A percentile compares a stretch with the other conserved stretches of the same genome.
Conservation (phyloP, 2,797 vertebrate species). For the Toxotes lorentzi region DNA sequence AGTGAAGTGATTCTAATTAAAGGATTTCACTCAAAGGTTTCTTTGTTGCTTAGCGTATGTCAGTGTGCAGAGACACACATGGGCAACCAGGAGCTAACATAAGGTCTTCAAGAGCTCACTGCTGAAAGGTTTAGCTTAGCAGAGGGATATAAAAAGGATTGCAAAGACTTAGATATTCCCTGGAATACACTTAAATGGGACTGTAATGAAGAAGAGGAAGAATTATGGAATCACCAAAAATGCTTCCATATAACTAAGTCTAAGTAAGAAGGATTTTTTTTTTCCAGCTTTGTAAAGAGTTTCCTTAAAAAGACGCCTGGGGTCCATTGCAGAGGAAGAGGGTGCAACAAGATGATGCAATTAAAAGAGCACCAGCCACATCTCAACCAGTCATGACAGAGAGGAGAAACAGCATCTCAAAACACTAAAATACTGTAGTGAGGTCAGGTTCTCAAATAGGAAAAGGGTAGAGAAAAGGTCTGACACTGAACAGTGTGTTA, state of each 20-base stretch:
- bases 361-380: background rate
- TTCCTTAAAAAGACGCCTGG: background rate
- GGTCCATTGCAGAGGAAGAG: background rate
- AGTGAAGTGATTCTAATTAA: slow-evolving; percentile 60
- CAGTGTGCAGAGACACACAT: slow-evolving; percentile 25
- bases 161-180: slow-evolving; percentile 49
- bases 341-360: background rate
- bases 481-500: background rate
- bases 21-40: slow-evolving; percentile 43
- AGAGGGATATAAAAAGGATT: slow-evolving; percentile 53
- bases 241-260: slow-evolving; percentile 11
- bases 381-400: background rate
- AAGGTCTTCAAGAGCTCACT: slow-evolving; percentile 38
- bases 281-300: slow-evolving; percentile 12
- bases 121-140: slow-evolving; percentile 39
- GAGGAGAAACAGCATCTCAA: background rate
- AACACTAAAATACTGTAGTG: background rate
- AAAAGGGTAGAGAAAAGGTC: background rate
- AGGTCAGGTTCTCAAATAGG: background rate
- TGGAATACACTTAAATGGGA: slow-evolving; percentile 36
- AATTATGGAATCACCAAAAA: slow-evolving; percentile 41
- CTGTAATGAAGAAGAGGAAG: slow-evolving; percentile 40
- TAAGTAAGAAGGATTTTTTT: slow-evolving; percentile 7
- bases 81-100: slow-evolving; percentile 36
- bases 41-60: slow-evolving; percentile 24